These are phyloP conservation scores for Sarcophaga subvicina DNA, from an alignment of 2,888 invertebrate species.

Conservation along the genomic window DNA sequence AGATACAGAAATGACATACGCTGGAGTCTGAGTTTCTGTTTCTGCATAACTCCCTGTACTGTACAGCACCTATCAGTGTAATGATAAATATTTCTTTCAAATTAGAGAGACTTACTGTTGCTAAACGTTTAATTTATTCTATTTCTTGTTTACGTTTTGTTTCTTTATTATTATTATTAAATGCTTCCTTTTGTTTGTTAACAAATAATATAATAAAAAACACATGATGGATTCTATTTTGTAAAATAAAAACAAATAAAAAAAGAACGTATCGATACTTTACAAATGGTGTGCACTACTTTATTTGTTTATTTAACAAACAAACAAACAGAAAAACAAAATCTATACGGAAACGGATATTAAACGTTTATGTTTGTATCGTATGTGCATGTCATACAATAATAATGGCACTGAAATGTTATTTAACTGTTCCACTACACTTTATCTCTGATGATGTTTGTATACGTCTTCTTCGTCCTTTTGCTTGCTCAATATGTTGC, in stretches of 20 bases:
- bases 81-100: too few relatives aligned
- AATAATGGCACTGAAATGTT: constrained; percentile 52
- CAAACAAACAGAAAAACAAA: not conserved
- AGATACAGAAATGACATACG: too few relatives aligned
- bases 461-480: constrained; percentile 27
- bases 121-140: constrained; percentile 11
- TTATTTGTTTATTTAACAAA: constrained; percentile 36
- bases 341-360: constrained; percentile 64
- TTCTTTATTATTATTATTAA: constrained; percentile 29
- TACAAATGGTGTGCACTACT: constrained; percentile 32
- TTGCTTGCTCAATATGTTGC: constrained; percentile 43
- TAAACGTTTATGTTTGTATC: constrained; percentile 57
- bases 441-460: constrained; percentile 31
- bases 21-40: too few relatives aligned
- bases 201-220: constrained; percentile 14
- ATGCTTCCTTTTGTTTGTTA: constrained; percentile 36
- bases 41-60: too few relatives aligned
- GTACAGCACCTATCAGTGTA: too few relatives aligned
- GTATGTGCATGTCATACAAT: constrained; percentile 32
- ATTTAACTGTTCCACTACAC: constrained; percentile 48
- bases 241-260: not conserved
- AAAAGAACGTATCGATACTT: not conserved
- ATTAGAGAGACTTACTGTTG: not conserved
- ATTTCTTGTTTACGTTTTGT: constrained; percentile 9
- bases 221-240: constrained; percentile 4